Percentiles rank a stretch among this genome's conserved stretches.
Evolutionary conservation across 2,113 vertebrate genomes (phyloP).

Genomic region (Arizona elegans): DNA sequence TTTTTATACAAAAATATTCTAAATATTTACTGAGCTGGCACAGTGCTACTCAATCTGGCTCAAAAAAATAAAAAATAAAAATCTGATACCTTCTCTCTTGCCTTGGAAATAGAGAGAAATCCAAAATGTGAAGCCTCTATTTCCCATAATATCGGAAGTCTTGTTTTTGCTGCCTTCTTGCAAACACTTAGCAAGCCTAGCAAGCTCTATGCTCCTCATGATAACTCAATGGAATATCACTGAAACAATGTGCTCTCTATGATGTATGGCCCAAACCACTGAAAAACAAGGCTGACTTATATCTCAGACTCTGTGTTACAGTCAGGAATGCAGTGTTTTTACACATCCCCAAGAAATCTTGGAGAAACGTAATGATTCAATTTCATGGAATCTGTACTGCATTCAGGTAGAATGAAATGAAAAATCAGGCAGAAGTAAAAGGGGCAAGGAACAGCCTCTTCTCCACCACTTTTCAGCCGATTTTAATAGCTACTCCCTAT

Average conservation of each 20-base stretch:
- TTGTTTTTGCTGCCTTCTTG: neutral
- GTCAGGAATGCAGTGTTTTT: neutral
- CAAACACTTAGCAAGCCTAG: neutral
- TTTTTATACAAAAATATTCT: neutral
- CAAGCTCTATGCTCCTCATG: neutral
- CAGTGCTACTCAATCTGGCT: neutral
- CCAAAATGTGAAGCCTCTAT: neutral
- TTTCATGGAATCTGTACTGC: neutral
- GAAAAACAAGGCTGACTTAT: neutral
- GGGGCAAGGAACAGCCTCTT: neutral
- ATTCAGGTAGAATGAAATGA: neutral
- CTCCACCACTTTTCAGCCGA: neutral
- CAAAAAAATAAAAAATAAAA: too few relatives aligned
- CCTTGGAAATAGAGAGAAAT: neutral
- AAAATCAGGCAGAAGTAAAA: neutral
- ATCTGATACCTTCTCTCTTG: neutral
- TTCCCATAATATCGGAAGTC: neutral
- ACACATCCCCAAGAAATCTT: neutral
- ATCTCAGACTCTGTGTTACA: neutral
- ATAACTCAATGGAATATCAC: neutral
- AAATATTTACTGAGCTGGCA: neutral
- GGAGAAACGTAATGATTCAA: neutral
- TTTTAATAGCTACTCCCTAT: neutral
- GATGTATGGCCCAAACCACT: neutral
- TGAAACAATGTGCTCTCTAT: neutral